Percentiles rank a stretch among this genome's conserved stretches.
Evolutionary conservation across 2,888 invertebrate species (phyloP).

Genomic region (Argyresthia albistria): DNA sequence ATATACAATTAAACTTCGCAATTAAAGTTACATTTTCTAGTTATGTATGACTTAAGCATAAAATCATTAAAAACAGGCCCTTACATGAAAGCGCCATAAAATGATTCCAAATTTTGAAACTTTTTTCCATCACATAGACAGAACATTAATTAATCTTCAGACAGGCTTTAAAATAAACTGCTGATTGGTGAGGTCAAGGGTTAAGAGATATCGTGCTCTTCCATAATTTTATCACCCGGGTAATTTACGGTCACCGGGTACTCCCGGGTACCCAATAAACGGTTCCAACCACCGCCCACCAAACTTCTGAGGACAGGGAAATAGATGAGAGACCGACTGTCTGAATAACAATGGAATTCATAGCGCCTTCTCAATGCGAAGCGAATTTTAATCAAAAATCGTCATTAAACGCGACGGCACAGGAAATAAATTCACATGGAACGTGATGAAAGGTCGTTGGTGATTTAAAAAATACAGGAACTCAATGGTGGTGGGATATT

Average conservation of each 20-base stretch:
- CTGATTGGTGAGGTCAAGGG: not conserved
- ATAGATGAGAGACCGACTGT: constrained; percentile 21
- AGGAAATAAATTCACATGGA: not conserved
- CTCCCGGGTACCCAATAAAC: not conserved
- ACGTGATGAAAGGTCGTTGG: not conserved
- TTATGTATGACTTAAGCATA: too few species aligned
- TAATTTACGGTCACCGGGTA: not conserved
- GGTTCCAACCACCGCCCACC: not conserved
- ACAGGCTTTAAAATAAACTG: too few species aligned
- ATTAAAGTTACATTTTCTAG: too few species aligned
- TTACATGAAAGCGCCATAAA: too few species aligned
- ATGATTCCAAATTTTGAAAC: too few species aligned
- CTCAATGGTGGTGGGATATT: too few species aligned
- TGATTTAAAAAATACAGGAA: too few species aligned
- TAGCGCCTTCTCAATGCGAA: constrained; percentile 23
- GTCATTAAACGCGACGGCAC: not conserved
- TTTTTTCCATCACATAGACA: too few species aligned
- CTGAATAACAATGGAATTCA: constrained; percentile 42
- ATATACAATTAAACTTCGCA: too few species aligned
- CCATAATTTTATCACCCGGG: too few species aligned
- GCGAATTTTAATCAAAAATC: constrained; percentile 21
- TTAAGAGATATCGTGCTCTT: not conserved
- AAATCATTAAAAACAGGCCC: too few species aligned
- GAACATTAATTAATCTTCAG: too few species aligned
- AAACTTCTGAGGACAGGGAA: constrained; percentile 1